Evolutionary conservation across 2,888 invertebrate genomes (phyloP).

Genomic region (Drosophila koepferae): DNA sequence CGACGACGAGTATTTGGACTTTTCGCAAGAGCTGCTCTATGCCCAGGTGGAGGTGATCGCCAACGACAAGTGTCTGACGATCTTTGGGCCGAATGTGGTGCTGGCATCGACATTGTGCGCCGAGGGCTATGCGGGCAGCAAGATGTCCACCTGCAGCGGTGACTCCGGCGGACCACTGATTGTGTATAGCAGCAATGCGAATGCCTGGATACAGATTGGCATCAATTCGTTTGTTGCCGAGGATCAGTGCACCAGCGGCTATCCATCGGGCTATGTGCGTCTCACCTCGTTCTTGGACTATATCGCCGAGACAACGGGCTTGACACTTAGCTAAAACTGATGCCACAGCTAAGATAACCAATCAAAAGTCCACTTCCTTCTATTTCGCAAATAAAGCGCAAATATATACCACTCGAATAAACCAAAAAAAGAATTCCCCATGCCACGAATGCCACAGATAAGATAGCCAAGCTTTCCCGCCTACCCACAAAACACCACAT

Average conservation of each 20-base stretch:
- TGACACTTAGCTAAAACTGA: slow-evolving; percentile 31
- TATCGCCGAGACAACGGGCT: slow-evolving; percentile 66
- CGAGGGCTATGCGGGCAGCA: slow-evolving; percentile 63
- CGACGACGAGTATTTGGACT: slow-evolving; percentile 80
- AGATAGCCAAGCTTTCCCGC: slow-evolving; percentile 21
- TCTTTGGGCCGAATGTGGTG: slow-evolving; percentile 68
- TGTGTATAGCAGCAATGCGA: slow-evolving; percentile 38
- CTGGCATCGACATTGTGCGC: slow-evolving; percentile 77
- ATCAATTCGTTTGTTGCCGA: slow-evolving; percentile 83
- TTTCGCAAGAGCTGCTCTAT: slow-evolving; percentile 68
- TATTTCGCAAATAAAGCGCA: slow-evolving; percentile 30
- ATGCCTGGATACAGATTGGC: slow-evolving; percentile 77
- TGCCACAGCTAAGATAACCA: not conserved
- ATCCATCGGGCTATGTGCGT: slow-evolving; percentile 81
- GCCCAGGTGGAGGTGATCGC: slow-evolving; percentile 78
- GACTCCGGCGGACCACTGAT: slow-evolving; percentile 83
- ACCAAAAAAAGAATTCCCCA: slow-evolving; percentile 9
- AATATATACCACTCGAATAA: slow-evolving; percentile 24
- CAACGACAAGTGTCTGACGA: slow-evolving; percentile 66
- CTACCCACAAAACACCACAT: not conserved
- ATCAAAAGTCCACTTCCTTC: slow-evolving; percentile 5
- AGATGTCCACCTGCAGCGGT: slow-evolving; percentile 83
- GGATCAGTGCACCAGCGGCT: slow-evolving; percentile 77
- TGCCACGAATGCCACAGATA: slow-evolving; percentile 15
- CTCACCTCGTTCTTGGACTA: slow-evolving; percentile 78